A percentile compares a stretch with the other conserved stretches of the same genome.
Conservation (phyloP, 2,797 vertebrate species). For the Alca torda region DNA sequence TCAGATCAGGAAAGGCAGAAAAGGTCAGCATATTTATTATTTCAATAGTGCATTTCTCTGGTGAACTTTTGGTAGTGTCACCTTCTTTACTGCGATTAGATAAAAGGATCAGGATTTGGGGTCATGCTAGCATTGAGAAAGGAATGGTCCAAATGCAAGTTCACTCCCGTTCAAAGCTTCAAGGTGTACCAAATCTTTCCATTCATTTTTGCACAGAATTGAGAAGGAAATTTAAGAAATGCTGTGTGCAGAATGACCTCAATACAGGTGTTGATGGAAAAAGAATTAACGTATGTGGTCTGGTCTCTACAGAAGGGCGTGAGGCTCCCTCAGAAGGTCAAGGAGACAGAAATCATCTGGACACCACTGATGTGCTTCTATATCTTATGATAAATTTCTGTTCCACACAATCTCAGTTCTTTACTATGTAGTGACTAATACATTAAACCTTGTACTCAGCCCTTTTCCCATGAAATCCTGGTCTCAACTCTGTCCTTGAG, state of each 20-base stretch:
- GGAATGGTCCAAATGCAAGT: background rate
- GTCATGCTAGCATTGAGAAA: background rate
- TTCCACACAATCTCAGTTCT: background rate
- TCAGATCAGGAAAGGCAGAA: background rate
- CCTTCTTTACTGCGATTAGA: background rate
- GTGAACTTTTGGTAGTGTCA: background rate
- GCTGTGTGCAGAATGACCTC: background rate
- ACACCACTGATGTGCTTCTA: background rate
- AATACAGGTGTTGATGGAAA: background rate
- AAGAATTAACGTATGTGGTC: fast-evolving
- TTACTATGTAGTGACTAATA: background rate
- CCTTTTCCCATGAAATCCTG: background rate
- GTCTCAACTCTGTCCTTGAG: background rate
- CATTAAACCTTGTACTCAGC: background rate
- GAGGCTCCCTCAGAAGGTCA: background rate
- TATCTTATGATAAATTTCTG: background rate
- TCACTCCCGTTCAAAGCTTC: background rate
- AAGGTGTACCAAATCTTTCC: background rate
- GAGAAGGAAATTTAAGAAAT: background rate
- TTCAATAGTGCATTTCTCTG: background rate
- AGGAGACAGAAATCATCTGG: background rate
- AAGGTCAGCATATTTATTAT: constrained; percentile 6
- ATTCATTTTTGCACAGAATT: background rate
- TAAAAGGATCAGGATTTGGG: background rate
- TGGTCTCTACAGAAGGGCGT: background rate